Conservation (phyloP, 2,797 vertebrate species). For the Lacerta bilineata region DNA sequence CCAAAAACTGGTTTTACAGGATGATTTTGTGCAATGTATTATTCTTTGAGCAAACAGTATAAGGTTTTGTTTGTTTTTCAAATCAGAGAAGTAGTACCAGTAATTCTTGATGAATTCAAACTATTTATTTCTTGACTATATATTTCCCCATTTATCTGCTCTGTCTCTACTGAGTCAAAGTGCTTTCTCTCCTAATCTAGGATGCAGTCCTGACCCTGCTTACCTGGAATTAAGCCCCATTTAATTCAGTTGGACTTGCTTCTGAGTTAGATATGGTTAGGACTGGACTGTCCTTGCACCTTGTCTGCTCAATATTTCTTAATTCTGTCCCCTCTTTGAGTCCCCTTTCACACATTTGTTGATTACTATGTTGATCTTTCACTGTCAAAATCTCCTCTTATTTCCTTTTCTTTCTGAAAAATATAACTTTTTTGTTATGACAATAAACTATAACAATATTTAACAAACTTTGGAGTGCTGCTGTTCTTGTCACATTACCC, state of each 20-base stretch:
- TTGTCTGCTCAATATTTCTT: background rate
- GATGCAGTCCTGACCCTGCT: no score
- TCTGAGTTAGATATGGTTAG: background rate
- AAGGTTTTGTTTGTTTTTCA: background rate
- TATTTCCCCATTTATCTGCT: background rate
- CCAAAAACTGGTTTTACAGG: slow-evolving; percentile 23
- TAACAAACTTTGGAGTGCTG: no score
- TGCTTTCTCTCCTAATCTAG: background rate
- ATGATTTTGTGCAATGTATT: slow-evolving; percentile 24
- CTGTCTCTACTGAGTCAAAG: background rate
- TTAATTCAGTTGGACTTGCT: no score
- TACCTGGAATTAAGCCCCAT: no score
- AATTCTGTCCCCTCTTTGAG: background rate
- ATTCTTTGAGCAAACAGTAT: background rate
- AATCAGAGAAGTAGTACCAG: background rate
- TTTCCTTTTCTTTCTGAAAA: no score
- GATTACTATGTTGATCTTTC: background rate
- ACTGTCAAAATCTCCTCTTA: no score
- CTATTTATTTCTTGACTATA: background rate
- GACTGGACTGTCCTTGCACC: no score
- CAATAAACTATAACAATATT: no score
- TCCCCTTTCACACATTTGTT: background rate
- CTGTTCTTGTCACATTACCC: no score
- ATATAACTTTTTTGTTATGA: no score
- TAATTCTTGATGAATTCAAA: background rate